These are phyloP conservation scores for Catocala sponsa DNA, from an alignment of 2,888 invertebrate genomes.

Conservation along the genomic window DNA sequence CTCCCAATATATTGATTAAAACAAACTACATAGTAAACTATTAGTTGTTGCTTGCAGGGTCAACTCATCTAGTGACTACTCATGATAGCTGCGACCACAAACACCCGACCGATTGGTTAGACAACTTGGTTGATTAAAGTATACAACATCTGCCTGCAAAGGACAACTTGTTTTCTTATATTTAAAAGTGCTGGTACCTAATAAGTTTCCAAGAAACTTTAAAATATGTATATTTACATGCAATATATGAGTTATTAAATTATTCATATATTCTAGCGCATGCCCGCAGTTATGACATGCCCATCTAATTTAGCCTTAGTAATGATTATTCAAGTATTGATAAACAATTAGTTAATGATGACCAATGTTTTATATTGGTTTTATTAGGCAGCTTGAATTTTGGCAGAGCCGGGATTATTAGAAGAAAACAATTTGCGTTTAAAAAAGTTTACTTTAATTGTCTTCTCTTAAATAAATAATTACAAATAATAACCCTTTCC, in stretches of 20 bases:
- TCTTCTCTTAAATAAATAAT: no score
- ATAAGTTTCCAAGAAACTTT: background rate
- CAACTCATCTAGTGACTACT: background rate
- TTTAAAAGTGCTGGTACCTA: background rate
- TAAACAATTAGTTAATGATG: no score
- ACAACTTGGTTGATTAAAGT: constrained; percentile 15
- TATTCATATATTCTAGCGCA: background rate
- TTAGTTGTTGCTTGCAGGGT: constrained; percentile 2
- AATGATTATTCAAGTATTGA: no score
- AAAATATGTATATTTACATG: background rate
- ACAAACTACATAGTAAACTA: background rate
- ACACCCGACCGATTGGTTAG: background rate
- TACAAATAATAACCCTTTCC: no score
- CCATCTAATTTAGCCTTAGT: no score
- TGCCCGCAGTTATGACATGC: background rate
- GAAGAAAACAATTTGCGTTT: no score
- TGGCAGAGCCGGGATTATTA: no score
- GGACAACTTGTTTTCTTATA: constrained; percentile 17
- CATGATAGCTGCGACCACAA: constrained; percentile 5
- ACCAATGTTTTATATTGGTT: no score
- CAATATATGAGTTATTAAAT: background rate
- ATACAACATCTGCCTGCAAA: constrained; percentile 35
- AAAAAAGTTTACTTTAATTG: no score
- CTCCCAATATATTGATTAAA: background rate
- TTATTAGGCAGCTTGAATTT: no score